A percentile compares a stretch with the other conserved stretches of the same genome.
These are phyloP conservation scores for Procambarus clarkii DNA, from an alignment of 1,140 invertebrate species.

Conservation along the genomic window DNA sequence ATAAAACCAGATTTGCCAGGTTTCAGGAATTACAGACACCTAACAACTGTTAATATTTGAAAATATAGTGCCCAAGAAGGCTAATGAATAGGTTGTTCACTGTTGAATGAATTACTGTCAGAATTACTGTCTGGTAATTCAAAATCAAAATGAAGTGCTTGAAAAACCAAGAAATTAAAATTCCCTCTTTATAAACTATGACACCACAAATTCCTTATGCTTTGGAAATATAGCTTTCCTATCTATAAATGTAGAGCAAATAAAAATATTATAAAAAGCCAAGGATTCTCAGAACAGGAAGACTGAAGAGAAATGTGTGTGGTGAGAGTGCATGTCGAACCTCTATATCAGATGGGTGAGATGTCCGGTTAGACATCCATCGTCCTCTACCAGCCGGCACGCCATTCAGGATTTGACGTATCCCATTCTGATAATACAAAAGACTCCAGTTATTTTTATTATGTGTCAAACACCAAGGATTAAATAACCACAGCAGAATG, in stretches of 20 bases:
- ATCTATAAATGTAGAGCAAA: background rate
- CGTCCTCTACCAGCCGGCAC: background rate
- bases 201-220: too few species aligned
- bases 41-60: too few species aligned
- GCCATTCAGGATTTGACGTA: background rate
- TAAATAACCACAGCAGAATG: background rate
- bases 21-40: too few species aligned
- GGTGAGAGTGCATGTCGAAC: background rate
- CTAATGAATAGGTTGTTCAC: too few species aligned
- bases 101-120: too few species aligned
- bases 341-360: background rate
- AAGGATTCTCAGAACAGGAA: background rate
- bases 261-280: background rate
- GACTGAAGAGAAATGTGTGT: background rate
- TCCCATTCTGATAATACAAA: conserved; percentile 4
- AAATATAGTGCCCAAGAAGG: too few species aligned
- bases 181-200: too few species aligned
- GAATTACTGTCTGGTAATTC: too few species aligned
- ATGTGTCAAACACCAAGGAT: background rate
- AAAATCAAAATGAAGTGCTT: too few species aligned
- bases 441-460: background rate
- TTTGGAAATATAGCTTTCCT: background rate
- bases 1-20: too few species aligned
- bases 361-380: background rate
- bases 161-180: too few species aligned